A percentile compares a stretch with the other conserved stretches of the same genome.
phyloP scores from a whole-genome alignment of 1,140 invertebrate genomes.

The Penaeus japonicus region DNA sequence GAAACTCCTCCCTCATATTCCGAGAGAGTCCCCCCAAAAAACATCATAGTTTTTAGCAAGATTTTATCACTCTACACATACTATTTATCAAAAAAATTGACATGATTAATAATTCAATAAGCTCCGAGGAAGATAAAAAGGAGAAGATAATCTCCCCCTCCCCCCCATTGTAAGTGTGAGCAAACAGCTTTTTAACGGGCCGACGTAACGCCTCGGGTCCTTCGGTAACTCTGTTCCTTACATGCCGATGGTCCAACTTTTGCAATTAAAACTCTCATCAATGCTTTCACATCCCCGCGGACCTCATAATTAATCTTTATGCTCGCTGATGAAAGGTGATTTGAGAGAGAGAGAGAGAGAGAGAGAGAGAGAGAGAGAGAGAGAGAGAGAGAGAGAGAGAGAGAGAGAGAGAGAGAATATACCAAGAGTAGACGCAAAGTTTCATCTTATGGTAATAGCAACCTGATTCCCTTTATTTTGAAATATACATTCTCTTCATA shows the following conservation, averaged over 20 bases:
- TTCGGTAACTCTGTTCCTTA: slow-evolving; percentile 39
- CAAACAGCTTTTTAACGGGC: slow-evolving; percentile 36
- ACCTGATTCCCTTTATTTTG: no score
- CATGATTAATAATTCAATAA: no score
- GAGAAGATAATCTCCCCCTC: background rate
- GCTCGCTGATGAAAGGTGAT: slow-evolving; percentile 13
- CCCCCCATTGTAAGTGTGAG: background rate
- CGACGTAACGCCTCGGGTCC: background rate
- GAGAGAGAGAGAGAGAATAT: background rate
- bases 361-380: background rate
- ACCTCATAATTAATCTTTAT: slow-evolving; percentile 53
- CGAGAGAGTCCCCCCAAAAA: no score
- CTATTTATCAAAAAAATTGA: no score
- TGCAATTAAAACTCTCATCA: slow-evolving; percentile 54
- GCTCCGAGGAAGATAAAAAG: no score
- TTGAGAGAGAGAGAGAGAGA: background rate
- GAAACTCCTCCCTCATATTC: no score
- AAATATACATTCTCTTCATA: no score
- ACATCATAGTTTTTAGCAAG: no score
- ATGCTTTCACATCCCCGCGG: slow-evolving; percentile 38
- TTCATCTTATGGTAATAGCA: no score
- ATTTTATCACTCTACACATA: no score
- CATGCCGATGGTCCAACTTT: slow-evolving; percentile 45
- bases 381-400: background rate
- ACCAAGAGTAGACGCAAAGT: background rate